Base-by-base conservation (phyloP, 2,888 invertebrate species). In the Spodoptera exigua region DNA sequence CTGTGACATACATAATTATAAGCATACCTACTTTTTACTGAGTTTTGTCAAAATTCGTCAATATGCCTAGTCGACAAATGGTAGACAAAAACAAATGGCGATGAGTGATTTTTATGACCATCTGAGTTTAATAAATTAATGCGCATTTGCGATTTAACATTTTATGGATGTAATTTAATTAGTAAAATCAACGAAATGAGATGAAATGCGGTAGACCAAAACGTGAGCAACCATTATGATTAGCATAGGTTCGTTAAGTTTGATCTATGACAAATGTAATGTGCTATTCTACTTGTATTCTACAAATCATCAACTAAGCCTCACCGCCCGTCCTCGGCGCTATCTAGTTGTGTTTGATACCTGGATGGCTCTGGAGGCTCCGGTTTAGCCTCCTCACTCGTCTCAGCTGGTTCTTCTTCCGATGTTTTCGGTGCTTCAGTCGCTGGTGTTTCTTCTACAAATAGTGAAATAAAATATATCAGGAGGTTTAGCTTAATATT, bases 281-380 rank as follows among this genome's bases (percentile, higher is more conserved):
- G 0, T 27, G 51, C 14, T 70, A 54, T 34, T 45, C 43, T 61
- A 67, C 18, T 45, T 32, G 12, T 66, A 67, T 37, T 44, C 47
- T 70, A 68, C 55, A 66, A 68, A 60, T 46, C 66, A 61, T 45
- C 36, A 51, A 69, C 70, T 76, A 79, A 80, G 83, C 77, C 91
- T 92, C 90, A 93, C 92, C 92, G 87, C 85, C 88, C 84, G 70
- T 74, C 76, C 77, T 80, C 84, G 86, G 85, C 83, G 86, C 85
- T 87, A 90, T 75, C 86, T 85, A 90, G 80, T 76, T 89, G 87
- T 83, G 89, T 88, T 88, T 90, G 92, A 86, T 93, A 93, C 93
- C 93, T 93, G 90, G 93, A 92, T 40, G 92, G 88, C 79, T 82
- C 82, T 70, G 82, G 81, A 4, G 89, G 90, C 70, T 91, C 88